These are phyloP conservation scores for Cyprichromis sp. DNA, from an alignment of 2,113 vertebrate genomes.

Conservation along the genomic window DNA sequence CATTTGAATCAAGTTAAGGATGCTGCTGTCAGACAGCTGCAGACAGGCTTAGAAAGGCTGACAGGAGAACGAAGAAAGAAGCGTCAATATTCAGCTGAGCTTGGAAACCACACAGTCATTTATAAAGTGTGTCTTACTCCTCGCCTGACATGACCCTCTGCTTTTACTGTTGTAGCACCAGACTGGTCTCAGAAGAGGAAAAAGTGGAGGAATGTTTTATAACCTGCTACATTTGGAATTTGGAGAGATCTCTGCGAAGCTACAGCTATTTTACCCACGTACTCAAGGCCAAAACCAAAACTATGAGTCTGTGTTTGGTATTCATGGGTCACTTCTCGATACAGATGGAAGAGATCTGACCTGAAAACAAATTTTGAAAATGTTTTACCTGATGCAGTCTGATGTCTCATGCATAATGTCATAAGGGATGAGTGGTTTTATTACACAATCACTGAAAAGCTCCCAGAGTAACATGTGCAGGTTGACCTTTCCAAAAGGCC, in stretches of 20 bases:
- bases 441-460: background rate
- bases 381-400: conserved; percentile 15
- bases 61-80: conserved; percentile 17
- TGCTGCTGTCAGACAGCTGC: conserved; percentile 11
- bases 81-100: conserved; percentile 30
- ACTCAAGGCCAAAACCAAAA: background rate
- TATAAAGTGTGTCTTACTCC: conserved; percentile 24
- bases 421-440: background rate
- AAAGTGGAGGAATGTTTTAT: background rate
- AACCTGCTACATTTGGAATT: background rate
- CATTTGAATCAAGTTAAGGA: background rate
- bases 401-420: conserved; percentile 4
- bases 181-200: background rate
- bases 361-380: conserved; percentile 17
- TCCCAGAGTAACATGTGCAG: background rate
- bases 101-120: conserved; percentile 27
- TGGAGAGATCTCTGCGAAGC: background rate
- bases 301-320: background rate
- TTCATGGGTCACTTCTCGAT: conserved; percentile 2
- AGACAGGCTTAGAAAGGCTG: conserved; percentile 22
- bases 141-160: conserved; percentile 39
- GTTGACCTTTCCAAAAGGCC: conserved; percentile 36
- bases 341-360: conserved; percentile 8
- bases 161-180: background rate
- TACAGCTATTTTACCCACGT: background rate